Evolutionary conservation across 2,797 vertebrate genomes (phyloP).

Genomic region (Prionace glauca): DNA sequence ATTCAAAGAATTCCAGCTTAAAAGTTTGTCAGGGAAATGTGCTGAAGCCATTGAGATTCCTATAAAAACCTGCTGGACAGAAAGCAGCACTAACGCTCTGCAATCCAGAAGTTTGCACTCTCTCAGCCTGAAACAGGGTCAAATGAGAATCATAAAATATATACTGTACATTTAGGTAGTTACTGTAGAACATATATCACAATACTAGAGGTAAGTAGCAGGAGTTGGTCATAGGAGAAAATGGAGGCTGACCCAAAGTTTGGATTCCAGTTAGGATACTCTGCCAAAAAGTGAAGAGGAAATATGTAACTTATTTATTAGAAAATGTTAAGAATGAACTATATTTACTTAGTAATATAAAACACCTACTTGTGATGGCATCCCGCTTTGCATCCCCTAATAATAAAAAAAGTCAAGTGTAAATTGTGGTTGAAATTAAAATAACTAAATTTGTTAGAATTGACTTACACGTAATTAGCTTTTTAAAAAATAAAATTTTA

Average conservation of each 20-base stretch:
- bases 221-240: background rate
- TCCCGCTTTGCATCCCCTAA: background rate
- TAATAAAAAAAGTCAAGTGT: background rate
- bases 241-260: background rate
- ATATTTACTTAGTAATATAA: constrained; percentile 7
- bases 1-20: background rate
- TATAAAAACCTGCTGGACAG: background rate
- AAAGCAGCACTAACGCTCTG: background rate
- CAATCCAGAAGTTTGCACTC: background rate
- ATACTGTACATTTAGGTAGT: background rate
- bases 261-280: constrained; percentile 16
- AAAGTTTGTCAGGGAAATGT: background rate
- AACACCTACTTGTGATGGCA: background rate
- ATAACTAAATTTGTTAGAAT: background rate
- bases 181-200: constrained; percentile 14
- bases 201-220: constrained; percentile 9
- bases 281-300: constrained; percentile 8
- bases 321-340: background rate
- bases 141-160: background rate
- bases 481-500: background rate
- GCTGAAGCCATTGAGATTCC: background rate
- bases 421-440: background rate
- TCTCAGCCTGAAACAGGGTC: background rate
- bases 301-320: background rate
- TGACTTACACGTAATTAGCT: background rate